phyloP scores from a whole-genome alignment of 2,797 vertebrate genomes.

The Simalia tracyae region DNA sequence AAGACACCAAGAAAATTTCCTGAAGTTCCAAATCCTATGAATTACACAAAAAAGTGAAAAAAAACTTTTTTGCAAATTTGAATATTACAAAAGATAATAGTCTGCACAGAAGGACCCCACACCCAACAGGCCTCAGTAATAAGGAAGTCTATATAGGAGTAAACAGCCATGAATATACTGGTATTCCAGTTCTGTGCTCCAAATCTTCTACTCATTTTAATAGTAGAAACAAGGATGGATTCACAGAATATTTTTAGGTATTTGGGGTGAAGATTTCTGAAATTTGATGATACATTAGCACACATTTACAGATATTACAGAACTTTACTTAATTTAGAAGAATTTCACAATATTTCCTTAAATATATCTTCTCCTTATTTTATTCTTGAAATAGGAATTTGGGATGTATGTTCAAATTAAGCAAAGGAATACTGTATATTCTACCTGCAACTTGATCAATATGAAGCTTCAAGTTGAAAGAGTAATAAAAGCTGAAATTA shows the following conservation, averaged over 20 bases:
- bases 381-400: background rate
- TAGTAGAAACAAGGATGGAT: background rate
- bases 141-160: background rate
- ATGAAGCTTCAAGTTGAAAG: background rate
- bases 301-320: background rate
- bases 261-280: too few species aligned
- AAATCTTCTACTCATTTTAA: background rate
- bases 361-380: background rate
- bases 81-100: background rate
- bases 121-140: background rate
- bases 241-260: background rate
- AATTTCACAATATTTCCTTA: background rate
- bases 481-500: background rate
- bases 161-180: background rate
- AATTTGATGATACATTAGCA: background rate
- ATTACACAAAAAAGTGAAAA: background rate
- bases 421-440: conserved; percentile 5
- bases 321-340: background rate
- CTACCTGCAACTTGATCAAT: background rate
- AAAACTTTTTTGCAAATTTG: background rate
- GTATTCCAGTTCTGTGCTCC: background rate
- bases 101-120: background rate
- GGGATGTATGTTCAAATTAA: background rate
- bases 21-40: background rate
- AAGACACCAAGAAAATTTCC: background rate